Conservation (phyloP, 37 sponge, comb jelly and placozoan species). For the Axinella damicornis region DNA sequence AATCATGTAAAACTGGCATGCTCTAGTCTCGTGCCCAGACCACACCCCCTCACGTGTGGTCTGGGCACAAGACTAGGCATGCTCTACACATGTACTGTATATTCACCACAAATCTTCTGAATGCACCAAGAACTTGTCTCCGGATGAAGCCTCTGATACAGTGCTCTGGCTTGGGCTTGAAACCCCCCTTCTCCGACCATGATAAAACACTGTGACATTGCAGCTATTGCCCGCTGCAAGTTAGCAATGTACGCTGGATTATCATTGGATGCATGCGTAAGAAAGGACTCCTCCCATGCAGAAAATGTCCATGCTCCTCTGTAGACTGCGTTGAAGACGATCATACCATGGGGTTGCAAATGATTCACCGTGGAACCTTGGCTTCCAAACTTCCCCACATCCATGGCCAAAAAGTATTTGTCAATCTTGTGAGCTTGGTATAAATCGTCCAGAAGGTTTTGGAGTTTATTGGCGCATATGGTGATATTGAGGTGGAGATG, state of each 20-base stretch:
- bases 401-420: conserved; percentile 29
- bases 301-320: neutral
- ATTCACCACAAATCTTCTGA: neutral
- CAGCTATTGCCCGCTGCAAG: conserved; percentile 33
- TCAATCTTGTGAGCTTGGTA: neutral
- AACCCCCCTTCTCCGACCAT: conserved; percentile 54
- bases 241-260: conserved; percentile 53
- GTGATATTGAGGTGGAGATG: conserved; percentile 14
- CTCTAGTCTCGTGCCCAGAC: too few relatives aligned
- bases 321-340: conserved; percentile 3
- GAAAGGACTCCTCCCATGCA: conserved; percentile 38
- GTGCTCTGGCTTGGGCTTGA: conserved; percentile 26
- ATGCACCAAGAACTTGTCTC: conserved; percentile 6
- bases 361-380: conserved; percentile 7
- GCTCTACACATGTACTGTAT: too few relatives aligned
- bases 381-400: conserved; percentile 52
- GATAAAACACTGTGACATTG: conserved; percentile 11
- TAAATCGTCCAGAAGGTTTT: neutral
- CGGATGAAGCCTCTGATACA: conserved; percentile 33
- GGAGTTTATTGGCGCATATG: conserved; percentile 3
- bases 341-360: conserved; percentile 2
- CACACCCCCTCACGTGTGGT: too few relatives aligned
- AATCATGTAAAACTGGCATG: too few relatives aligned
- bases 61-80: too few relatives aligned
- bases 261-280: neutral